Evolutionary conservation across 2,888 invertebrate species (phyloP).

Genomic region (Endotricha flammealis): DNA sequence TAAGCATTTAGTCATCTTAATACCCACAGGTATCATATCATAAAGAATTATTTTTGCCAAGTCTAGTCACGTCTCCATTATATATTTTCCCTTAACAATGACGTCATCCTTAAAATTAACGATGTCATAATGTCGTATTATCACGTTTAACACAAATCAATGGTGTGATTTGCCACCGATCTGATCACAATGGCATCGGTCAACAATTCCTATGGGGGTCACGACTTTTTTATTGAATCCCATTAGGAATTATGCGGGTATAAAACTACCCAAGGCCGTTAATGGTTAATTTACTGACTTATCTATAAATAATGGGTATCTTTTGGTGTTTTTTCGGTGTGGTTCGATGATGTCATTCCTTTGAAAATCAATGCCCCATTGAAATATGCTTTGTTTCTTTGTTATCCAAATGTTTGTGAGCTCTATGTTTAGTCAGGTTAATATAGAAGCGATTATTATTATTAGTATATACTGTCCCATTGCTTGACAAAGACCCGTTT

Average conservation of each 20-base stretch:
- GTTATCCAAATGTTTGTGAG: no score
- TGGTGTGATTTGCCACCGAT: slow-evolving; percentile 52
- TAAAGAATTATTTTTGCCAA: no score
- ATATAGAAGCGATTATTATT: no score
- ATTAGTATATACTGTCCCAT: no score
- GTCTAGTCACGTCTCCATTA: no score
- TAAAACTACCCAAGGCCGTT: slow-evolving; percentile 19
- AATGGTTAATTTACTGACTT: slow-evolving; percentile 8
- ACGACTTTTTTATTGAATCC: slow-evolving; percentile 62
- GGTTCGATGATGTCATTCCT: slow-evolving; percentile 1
- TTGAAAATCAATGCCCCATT: no score
- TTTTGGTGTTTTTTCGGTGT: not conserved
- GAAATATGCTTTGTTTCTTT: no score
- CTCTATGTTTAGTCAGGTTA: no score
- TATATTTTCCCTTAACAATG: slow-evolving; percentile 27
- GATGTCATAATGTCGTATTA: not conserved
- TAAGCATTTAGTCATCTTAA: no score
- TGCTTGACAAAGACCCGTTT: no score
- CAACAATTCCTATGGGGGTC: slow-evolving; percentile 40
- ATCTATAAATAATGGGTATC: slow-evolving; percentile 4
- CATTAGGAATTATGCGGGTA: slow-evolving; percentile 59
- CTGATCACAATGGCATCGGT: slow-evolving; percentile 45
- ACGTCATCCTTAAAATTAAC: not conserved
- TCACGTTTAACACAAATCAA: slow-evolving; percentile 24
- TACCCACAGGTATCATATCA: no score